phyloP scores from a whole-genome alignment of 2,797 vertebrate genomes.

The Lacerta agilis region DNA sequence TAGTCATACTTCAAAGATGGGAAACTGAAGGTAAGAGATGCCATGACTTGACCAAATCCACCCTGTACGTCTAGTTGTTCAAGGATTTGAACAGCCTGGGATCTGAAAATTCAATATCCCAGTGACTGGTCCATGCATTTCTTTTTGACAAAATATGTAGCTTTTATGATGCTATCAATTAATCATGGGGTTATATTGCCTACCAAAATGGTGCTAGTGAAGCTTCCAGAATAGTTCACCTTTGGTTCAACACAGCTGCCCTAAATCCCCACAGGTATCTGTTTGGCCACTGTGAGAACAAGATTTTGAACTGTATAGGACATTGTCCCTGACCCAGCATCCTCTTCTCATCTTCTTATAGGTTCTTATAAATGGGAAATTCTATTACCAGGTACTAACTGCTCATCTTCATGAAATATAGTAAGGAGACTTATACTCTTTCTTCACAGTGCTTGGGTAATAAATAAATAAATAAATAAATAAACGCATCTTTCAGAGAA shows the following conservation, averaged over 20 bases:
- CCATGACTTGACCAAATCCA: neutral
- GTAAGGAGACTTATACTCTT: constrained; percentile 7
- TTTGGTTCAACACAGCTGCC: too few relatives aligned
- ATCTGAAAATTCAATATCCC: neutral
- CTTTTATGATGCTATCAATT: too few relatives aligned
- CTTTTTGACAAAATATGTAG: neutral
- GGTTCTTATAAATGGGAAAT: neutral
- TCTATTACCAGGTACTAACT: neutral
- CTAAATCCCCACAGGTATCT: too few relatives aligned
- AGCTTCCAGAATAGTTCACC: too few relatives aligned
- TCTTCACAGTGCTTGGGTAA: neutral
- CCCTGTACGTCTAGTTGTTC: neutral
- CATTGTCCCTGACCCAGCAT: too few relatives aligned
- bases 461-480: neutral
- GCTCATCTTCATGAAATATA: constrained; percentile 19
- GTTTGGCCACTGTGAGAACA: too few relatives aligned
- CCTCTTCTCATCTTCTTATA: too few relatives aligned
- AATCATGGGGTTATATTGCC: too few relatives aligned
- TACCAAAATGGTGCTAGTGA: too few relatives aligned
- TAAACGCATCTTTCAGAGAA: constrained; percentile 11
- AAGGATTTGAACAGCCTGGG: neutral
- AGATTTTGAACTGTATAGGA: too few relatives aligned
- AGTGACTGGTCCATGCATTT: neutral
- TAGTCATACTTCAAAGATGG: neutral
- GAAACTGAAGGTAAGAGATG: neutral